A percentile compares a stretch with the other conserved stretches of the same genome.
These are phyloP conservation scores for Emydocephalus ijimae DNA, from an alignment of 2,113 vertebrate genomes.

Conservation along the genomic window DNA sequence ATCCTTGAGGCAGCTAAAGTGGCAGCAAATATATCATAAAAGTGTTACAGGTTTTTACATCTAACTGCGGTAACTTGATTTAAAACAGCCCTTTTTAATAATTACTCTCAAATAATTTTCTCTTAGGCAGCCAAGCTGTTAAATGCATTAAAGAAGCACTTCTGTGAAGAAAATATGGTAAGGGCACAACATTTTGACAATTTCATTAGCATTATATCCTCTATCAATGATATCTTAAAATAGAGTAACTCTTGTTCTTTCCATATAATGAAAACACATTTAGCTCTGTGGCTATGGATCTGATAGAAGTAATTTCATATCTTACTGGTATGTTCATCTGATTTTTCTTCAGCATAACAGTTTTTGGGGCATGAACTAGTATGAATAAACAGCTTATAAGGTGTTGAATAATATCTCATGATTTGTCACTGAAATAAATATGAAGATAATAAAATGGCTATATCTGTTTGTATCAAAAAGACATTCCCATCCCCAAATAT, in stretches of 20 bases:
- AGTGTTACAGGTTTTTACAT: background rate
- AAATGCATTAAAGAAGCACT: conserved; percentile 77
- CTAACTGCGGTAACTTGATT: background rate
- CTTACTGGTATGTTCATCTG: background rate
- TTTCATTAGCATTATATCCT: background rate
- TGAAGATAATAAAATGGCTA: background rate
- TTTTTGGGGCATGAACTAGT: background rate
- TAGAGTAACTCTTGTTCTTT: too few species aligned
- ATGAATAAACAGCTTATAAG: background rate
- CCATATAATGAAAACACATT: background rate
- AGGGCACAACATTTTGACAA: conserved; percentile 21
- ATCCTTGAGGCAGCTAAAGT: background rate
- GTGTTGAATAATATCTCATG: background rate
- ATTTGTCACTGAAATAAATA: background rate
- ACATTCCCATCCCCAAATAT: background rate
- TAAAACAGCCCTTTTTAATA: background rate
- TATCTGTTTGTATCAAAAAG: conserved; percentile 40
- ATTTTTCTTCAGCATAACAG: background rate
- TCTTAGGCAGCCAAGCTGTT: conserved; percentile 82
- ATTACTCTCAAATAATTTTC: conserved; percentile 3
- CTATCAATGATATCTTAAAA: background rate
- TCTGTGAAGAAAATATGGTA: conserved; percentile 65
- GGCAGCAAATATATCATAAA: background rate
- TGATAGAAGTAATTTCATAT: background rate
- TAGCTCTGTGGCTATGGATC: background rate